Evolutionary conservation across 2,797 vertebrate species (phyloP).

Genomic region (Atherinosoma microstoma): DNA sequence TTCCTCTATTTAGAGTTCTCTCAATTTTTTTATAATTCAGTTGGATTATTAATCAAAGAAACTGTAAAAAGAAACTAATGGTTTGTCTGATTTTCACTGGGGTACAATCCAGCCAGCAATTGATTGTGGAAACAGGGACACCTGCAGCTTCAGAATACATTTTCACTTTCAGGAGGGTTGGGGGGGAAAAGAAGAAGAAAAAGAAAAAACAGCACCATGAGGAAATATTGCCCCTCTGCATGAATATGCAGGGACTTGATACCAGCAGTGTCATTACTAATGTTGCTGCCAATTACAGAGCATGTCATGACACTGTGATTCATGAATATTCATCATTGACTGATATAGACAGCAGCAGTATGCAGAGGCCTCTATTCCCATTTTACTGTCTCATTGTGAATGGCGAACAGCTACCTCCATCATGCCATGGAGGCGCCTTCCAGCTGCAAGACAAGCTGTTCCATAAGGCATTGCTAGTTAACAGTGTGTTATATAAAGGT

Average conservation of each 20-base stretch:
- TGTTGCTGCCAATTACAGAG: constrained; percentile 91
- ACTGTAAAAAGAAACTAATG: constrained; percentile 79
- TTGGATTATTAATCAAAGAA: constrained; percentile 80
- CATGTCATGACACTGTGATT: constrained; percentile 89
- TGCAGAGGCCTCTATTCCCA: constrained; percentile 80
- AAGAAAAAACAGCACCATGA: constrained; percentile 63
- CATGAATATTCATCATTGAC: constrained; percentile 88
- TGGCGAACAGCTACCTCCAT: constrained; percentile 87
- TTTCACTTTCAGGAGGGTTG: constrained; percentile 75
- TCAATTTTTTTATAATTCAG: constrained; percentile 73
- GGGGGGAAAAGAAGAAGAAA: background rate
- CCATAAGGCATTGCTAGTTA: constrained; percentile 89
- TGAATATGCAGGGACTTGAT: constrained; percentile 88
- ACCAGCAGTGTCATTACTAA: constrained; percentile 88
- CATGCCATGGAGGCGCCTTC: constrained; percentile 81
- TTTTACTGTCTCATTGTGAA: constrained; percentile 89
- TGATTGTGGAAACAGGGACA: constrained; percentile 85
- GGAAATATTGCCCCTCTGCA: constrained; percentile 85
- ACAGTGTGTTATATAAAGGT: constrained; percentile 91
- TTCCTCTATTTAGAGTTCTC: constrained; percentile 60
- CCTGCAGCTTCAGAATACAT: constrained; percentile 87
- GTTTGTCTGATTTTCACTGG: constrained; percentile 81
- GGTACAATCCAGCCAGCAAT: constrained; percentile 81
- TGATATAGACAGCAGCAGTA: constrained; percentile 84
- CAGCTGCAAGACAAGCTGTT: constrained; percentile 87